Percentiles rank a stretch among this genome's conserved stretches.
Conservation (phyloP, 2,113 vertebrate genomes). For the Aspiorhynchus laticeps region DNA sequence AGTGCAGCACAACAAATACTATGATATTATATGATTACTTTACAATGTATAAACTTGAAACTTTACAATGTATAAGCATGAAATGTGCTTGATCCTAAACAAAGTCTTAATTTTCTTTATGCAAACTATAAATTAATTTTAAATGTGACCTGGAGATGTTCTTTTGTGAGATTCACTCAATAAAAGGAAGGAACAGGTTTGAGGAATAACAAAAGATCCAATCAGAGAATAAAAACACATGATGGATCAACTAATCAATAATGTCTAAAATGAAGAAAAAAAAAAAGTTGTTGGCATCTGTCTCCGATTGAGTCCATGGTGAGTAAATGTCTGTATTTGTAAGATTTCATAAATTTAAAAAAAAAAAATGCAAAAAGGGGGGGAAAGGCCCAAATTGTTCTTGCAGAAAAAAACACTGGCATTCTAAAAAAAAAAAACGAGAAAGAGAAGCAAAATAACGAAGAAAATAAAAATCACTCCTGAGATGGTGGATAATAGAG, state of each 20-base stretch:
- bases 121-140: neutral
- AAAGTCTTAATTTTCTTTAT: neutral
- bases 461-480: slow-evolving; percentile 3
- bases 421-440: neutral
- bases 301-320: neutral
- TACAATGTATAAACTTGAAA: neutral
- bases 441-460: neutral
- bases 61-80: neutral
- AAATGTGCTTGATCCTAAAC: neutral
- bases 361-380: neutral
- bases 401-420: neutral
- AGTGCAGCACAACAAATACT: neutral
- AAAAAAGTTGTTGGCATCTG: neutral
- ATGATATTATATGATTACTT: neutral
- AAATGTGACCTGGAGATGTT: neutral
- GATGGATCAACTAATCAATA: neutral
- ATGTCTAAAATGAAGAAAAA: neutral
- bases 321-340: slow-evolving; percentile 2
- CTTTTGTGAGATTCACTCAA: neutral
- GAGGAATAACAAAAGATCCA: neutral
- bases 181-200: neutral
- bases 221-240: neutral
- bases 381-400: neutral
- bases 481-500: slow-evolving; percentile 29
- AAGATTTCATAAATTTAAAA: neutral